phyloP scores from a whole-genome alignment of 2,113 vertebrate species.

The Jaculus jaculus region DNA sequence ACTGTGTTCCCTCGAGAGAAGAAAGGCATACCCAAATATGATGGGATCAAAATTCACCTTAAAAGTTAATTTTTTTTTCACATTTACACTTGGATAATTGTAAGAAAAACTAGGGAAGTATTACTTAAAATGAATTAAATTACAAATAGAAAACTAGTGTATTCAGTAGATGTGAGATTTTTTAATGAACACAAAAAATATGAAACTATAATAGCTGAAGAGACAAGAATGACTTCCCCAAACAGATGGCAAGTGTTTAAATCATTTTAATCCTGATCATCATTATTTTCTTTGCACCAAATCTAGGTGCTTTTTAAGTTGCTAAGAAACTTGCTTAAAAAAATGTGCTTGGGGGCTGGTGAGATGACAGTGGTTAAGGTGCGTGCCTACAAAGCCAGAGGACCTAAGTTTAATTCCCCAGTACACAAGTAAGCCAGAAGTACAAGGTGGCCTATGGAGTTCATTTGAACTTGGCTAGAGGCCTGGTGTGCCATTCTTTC shows the following conservation, averaged over 20 bases:
- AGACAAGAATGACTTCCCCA: background rate
- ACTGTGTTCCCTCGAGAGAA: background rate
- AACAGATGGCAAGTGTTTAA: background rate
- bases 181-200: constrained; percentile 27
- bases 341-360: background rate
- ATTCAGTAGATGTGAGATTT: background rate
- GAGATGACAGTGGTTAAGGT: no score
- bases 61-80: background rate
- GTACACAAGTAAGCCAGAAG: no score
- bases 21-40: background rate
- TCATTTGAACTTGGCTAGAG: no score
- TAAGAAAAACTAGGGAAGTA: constrained; percentile 15
- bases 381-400: no score
- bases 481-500: no score
- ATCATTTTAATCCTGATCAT: background rate
- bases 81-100: background rate
- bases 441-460: no score
- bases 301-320: background rate
- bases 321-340: background rate
- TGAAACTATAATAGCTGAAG: background rate
- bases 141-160: background rate
- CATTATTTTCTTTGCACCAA: background rate
- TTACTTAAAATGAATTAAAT: background rate
- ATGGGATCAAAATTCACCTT: background rate
- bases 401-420: no score